Base-by-base conservation (phyloP, 2,113 vertebrate species). In the Syrmaticus mikado region DNA sequence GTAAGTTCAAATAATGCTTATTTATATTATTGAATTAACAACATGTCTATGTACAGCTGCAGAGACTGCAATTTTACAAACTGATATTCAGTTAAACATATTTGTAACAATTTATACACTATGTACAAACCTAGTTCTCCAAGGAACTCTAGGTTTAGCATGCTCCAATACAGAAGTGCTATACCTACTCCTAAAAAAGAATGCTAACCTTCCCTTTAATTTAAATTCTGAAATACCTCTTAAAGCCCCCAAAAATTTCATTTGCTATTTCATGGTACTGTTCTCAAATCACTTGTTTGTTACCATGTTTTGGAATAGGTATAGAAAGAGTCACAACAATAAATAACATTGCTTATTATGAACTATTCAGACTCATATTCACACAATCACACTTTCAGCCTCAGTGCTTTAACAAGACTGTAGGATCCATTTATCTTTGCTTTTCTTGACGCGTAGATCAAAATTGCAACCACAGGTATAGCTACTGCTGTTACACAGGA, bases 371-470 rank as follows among this genome's bases (percentile, higher is more conserved):
- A 72, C 14, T 55, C 85, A 50, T 57, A 70, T 16, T 65, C 53
- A 64, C 6, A 17, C 0, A 6, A 73, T 97, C 96, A 98, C 83
- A 98, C 97, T 96, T 97, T 97, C 48, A 96, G 93, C 77, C 97
- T 96, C 60, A 97, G 84, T 53, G 97, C 97, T 71, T 97, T 96
- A 32, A 98, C 97, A 11, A 98, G 97, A 71, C 97, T 98, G 90
- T 98, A 98, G 13, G 98, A 98, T 28, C 98, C 98, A 90, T 97
- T 98, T 92, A 98, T 91, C 75, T 97, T 98, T 71, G 97, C 95
- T 93, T 95, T 97, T 85, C 98, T 97, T 64, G 97, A 97, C 70
- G 97, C 80, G 53, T 98, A 98, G 79, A 98, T 70, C 70, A 97
- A 92, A 92, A 97, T 46, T 38, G 97, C 97, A 45, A 80, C 88